Evolutionary conservation across 1,140 invertebrate species (phyloP), one percentile per base, ranked within the genome.

Genomic region (Macrosteles quadrilineatus): DNA sequence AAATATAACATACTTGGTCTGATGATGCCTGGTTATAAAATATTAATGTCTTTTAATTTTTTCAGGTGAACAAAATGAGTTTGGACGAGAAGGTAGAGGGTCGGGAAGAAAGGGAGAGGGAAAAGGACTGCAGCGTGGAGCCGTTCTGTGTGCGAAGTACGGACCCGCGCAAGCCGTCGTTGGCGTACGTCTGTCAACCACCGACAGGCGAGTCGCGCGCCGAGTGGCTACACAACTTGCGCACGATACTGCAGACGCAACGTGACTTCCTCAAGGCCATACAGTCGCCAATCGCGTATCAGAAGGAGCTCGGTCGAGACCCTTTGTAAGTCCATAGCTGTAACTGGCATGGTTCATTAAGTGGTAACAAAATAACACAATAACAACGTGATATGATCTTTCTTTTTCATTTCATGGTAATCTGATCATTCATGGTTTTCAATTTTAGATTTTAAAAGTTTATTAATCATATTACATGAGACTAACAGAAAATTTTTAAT

Each of bases 41-140:
- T n/a, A n/a, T n/a, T n/a, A n/a, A n/a, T n/a, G n/a, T n/a, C n/a
- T n/a, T n/a, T n/a, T n/a, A n/a, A n/a, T n/a, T n/a, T 36, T 75
- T 77, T 25, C 77, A 97, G 95, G 91, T 97, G 68, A 98, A 98
- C 81, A 98, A 98, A 83, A 95, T 98, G 94, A 87, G 87, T 66
- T 80, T 97, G 75, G 87, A 89, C 73, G 87, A 90, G 74, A 84
- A 84, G 55, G 76, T 83, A 43, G 88, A 87, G 71, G 73, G 68
- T 31, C 55, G 23, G 67, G 71, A 68, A 19, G 72, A 73, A 53
- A n/a, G n/a, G n/a, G n/a, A n/a, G n/a, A 68, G 45, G 12, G 55
- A 64, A 63, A 70, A 72, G 47, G 75, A 73, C 9, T 83, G 86
- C 67, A 83, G 86, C 67, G 82, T 83, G 4, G 87, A 88, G 55